Percentiles rank a stretch among this genome's conserved stretches.
Evolutionary conservation across 30 jellyfish, hydroid and myxozoan species (phyloP).

Genomic region (Pelagia noctiluca): DNA sequence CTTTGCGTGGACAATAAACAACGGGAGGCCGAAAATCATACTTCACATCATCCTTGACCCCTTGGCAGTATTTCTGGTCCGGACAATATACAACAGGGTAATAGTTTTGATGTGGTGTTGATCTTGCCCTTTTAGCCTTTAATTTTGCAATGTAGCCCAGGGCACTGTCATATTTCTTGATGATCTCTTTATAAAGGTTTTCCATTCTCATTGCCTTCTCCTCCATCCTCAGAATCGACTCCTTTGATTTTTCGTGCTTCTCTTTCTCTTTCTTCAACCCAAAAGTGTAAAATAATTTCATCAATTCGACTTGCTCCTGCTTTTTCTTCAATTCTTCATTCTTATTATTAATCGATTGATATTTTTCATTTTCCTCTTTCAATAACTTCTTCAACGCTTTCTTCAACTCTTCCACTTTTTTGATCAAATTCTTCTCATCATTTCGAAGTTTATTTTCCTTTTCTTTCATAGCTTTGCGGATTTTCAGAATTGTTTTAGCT

Average conservation of each 20-base stretch:
- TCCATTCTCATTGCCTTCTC: slow-evolving; percentile 26
- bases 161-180: slow-evolving; percentile 22
- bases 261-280: slow-evolving; percentile 50
- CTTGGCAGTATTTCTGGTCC: slow-evolving; percentile 68
- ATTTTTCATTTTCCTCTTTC: slow-evolving; percentile 40
- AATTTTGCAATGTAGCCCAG: slow-evolving; percentile 10
- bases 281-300: slow-evolving; percentile 39
- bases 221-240: slow-evolving; percentile 47
- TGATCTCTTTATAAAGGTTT: slow-evolving; percentile 31
- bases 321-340: slow-evolving; percentile 11
- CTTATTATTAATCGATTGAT: slow-evolving; percentile 21
- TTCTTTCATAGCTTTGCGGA: slow-evolving; percentile 16
- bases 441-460: slow-evolving; percentile 10
- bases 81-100: slow-evolving; percentile 68
- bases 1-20: slow-evolving; percentile 65
- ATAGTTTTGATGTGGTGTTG: neutral
- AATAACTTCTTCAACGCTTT: slow-evolving; percentile 28
- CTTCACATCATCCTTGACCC: slow-evolving; percentile 5
- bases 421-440: slow-evolving; percentile 13
- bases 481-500: slow-evolving; percentile 22
- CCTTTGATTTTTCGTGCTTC: slow-evolving; percentile 49
- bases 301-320: slow-evolving; percentile 32
- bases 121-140: slow-evolving; percentile 9
- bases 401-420: slow-evolving; percentile 40
- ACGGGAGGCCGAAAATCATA: neutral